Conservation (phyloP, 2,113 vertebrate genomes). For the Mixornis gularis region DNA sequence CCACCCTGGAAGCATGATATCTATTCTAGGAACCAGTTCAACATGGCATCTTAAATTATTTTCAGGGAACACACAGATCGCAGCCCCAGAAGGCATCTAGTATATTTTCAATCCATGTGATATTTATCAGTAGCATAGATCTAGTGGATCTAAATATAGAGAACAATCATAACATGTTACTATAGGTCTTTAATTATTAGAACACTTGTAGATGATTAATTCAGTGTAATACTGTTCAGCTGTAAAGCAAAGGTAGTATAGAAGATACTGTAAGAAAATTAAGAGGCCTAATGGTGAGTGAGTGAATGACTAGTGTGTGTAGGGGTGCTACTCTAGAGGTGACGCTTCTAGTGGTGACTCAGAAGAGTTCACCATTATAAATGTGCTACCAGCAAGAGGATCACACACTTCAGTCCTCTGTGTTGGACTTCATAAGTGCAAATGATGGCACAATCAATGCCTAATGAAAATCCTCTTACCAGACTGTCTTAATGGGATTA, state of each 20-base stretch:
- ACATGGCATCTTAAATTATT: neutral
- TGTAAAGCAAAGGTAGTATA: neutral
- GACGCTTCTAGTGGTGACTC: neutral
- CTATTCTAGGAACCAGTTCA: constrained; percentile 26
- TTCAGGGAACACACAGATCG: neutral
- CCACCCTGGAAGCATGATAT: neutral
- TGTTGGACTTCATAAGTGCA: constrained; percentile 3
- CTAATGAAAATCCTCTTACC: constrained; percentile 39
- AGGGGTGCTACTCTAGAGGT: neutral
- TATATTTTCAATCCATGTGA: neutral
- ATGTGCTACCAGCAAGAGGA: neutral
- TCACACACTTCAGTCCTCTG: neutral
- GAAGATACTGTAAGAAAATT: neutral
- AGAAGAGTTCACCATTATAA: neutral
- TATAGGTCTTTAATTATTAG: neutral
- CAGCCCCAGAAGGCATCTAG: neutral
- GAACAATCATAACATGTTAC: neutral
- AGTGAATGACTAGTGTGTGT: neutral
- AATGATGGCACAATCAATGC: neutral
- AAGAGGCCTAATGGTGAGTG: neutral
- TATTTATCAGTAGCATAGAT: neutral
- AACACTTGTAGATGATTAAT: neutral
- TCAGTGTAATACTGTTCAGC: neutral
- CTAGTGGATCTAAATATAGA: neutral
- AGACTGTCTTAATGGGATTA: constrained; percentile 44